Base-by-base conservation (phyloP, 2,888 invertebrate species). In the Brachycybe producta region DNA sequence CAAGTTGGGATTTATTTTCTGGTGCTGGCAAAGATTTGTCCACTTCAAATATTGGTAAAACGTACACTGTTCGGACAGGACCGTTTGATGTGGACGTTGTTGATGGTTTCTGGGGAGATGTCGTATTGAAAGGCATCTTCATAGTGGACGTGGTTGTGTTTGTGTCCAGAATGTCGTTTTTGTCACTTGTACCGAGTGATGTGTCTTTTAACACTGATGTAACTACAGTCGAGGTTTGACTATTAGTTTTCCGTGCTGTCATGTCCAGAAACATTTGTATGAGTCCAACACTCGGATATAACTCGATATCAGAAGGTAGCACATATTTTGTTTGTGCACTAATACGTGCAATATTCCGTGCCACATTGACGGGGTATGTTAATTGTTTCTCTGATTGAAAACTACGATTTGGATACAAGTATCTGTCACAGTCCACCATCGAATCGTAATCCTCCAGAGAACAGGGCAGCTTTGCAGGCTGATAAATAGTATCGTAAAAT, bases 351-450 rank as follows among this genome's bases (percentile, higher is more conserved):
- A 88, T 75, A 66, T 90, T 90, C 27, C 90, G 74, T 0, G 85
- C 88, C 8, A 88, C 84, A 67, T 91, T 91, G 51, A 91, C 84
- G 2, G 90, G 90, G 65, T 91, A 91, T 21, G 86, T 68, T 8
- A 90, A 72, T 61, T 80, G 83, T 65, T 84, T 84, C 60, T 80
- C 77, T 46, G 77, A 76, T 70, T 83, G 86, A 67, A 58, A 62
- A 7, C 56, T 52, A 1, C 15, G n/a, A 26, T 46, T 46, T 19
- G 23, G 23, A 15, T 17, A 39, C 11, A 21, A n/a, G 13, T 15
- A 39, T 15, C n/a, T 17, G 15, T 40, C 40, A n/a, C 27, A 27
- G 19, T 49, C 41, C 2, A 49, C 5, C 8, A 19, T 7, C 17
- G 19, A n/a, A 3, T 17, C 26, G 15, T n/a, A 24, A n/a, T 40